Percentiles rank a stretch among this genome's conserved stretches.
Conservation (phyloP, 1,140 invertebrate genomes). For the Trissolcus basalis region DNA sequence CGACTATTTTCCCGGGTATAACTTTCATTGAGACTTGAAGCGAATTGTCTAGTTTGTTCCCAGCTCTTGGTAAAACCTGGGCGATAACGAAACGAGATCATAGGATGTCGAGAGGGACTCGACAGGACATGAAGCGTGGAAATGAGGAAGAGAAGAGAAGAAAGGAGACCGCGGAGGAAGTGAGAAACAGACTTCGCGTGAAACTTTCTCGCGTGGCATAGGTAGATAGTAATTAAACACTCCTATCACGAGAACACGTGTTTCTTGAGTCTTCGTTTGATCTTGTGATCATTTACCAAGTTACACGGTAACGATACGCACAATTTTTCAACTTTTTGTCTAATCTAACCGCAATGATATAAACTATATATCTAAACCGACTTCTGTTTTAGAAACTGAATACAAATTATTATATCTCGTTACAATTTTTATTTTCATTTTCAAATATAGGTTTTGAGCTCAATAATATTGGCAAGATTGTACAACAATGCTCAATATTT, state of each 20-base stretch:
- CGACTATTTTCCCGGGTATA: constrained; percentile 59
- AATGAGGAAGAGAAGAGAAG: constrained; percentile 57
- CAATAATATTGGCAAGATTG: too few species aligned
- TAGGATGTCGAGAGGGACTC: constrained; percentile 27
- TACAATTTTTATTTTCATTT: too few species aligned
- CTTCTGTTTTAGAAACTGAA: too few species aligned
- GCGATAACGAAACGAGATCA: constrained; percentile 60
- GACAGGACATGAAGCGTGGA: constrained; percentile 63
- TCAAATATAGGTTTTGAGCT: too few species aligned
- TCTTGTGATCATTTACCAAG: not conserved
- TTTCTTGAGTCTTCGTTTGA: constrained; percentile 26
- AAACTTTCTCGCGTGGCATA: constrained; percentile 60
- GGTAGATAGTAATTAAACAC: constrained; percentile 66
- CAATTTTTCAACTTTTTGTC: too few species aligned
- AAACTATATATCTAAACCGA: too few species aligned
- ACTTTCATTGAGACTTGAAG: constrained; percentile 58
- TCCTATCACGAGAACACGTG: constrained; percentile 52
- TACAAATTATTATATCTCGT: too few species aligned
- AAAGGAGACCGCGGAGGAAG: constrained; percentile 50
- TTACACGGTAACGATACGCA: too few species aligned
- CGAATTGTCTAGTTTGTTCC: constrained; percentile 62
- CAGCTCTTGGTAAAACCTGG: constrained; percentile 47
- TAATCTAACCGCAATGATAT: too few species aligned
- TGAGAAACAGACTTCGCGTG: constrained; percentile 51
- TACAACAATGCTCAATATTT: not conserved